phyloP scores from a whole-genome alignment of 2,113 vertebrate species.

The Gnathonemus echidnorhynchus region DNA sequence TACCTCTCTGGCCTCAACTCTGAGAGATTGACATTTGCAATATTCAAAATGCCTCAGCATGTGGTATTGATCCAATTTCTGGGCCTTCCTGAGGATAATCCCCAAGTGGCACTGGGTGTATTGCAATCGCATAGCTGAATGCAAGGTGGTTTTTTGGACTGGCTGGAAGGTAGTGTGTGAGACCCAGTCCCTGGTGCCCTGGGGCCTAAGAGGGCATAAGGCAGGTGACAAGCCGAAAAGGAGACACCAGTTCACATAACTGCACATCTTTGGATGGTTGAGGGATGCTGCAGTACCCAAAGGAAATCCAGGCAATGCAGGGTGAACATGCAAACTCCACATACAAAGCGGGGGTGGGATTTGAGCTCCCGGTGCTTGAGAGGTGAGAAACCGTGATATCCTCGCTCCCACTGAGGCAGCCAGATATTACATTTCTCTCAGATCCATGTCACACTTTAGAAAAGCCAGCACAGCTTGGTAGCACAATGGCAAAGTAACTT shows the following conservation, averaged over 20 bases:
- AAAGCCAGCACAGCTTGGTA: background rate
- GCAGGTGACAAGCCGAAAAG: background rate
- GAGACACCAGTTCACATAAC: background rate
- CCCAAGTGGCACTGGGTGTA: background rate
- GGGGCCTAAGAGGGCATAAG: background rate
- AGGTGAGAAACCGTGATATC: background rate
- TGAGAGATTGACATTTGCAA: slow-evolving; percentile 34
- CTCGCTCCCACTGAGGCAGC: background rate
- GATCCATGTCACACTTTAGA: background rate
- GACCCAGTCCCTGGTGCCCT: background rate
- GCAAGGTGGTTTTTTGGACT: background rate
- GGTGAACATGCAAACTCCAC: background rate
- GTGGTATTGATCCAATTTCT: slow-evolving; percentile 29
- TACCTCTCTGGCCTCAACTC: slow-evolving; percentile 29
- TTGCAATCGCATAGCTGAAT: background rate
- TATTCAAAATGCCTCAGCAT: slow-evolving; percentile 33
- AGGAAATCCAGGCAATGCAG: background rate
- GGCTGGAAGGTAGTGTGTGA: background rate
- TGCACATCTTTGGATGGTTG: background rate
- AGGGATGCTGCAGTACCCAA: background rate
- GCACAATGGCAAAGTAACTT: background rate
- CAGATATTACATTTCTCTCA: background rate
- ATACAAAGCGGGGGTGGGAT: background rate
- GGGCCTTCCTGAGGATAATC: slow-evolving; percentile 11
- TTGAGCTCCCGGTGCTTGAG: background rate